phyloP scores from a whole-genome alignment of 2,888 invertebrate species.

The Apomyelois bistriatella region DNA sequence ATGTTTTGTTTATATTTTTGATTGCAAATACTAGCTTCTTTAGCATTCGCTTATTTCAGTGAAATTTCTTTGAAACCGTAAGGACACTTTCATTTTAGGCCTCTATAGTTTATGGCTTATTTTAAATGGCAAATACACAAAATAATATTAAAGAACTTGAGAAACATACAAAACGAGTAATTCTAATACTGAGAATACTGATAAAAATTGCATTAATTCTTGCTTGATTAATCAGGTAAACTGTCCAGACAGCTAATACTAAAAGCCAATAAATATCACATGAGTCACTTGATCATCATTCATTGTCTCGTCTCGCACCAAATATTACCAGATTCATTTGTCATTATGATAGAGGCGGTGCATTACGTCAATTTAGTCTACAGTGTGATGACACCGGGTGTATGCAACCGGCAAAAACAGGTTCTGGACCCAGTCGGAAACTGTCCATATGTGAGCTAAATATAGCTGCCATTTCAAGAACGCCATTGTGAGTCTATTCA shows the following conservation, averaged over 20 bases:
- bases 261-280: background rate
- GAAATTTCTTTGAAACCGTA: too few species aligned
- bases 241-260: background rate
- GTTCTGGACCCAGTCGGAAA: background rate
- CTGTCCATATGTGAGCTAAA: conserved; percentile 27
- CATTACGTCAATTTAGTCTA: conserved; percentile 4
- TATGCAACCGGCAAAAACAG: background rate
- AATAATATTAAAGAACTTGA: too few species aligned
- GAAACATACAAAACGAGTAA: too few species aligned
- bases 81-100: too few species aligned
- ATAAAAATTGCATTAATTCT: too few species aligned
- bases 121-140: too few species aligned
- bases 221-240: background rate
- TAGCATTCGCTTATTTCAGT: too few species aligned
- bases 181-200: too few species aligned
- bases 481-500: conserved; percentile 7
- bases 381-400: background rate
- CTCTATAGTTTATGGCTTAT: too few species aligned
- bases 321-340: conserved; percentile 1
- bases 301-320: background rate
- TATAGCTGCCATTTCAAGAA: conserved; percentile 34
- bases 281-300: background rate
- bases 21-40: too few species aligned
- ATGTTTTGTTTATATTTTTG: too few species aligned
- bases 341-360: background rate